Percentiles rank a stretch among this genome's conserved stretches.
Evolutionary conservation across 2,888 invertebrate species (phyloP).

Genomic region (Microplitis manilae): DNA sequence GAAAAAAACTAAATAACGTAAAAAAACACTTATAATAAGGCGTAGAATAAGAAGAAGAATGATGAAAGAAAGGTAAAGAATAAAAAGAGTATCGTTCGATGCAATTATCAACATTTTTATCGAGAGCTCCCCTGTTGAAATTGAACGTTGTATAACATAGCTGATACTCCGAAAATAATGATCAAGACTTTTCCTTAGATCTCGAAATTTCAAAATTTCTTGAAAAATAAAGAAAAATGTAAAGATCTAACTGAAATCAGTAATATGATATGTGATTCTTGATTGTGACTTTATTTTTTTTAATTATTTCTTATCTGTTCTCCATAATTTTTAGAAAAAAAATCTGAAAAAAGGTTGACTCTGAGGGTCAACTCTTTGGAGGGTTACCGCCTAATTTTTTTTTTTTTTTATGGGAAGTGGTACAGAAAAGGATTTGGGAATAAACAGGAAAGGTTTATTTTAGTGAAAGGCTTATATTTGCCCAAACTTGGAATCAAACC

Average conservation of each 20-base stretch:
- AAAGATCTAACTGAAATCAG: background rate
- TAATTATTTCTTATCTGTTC: background rate
- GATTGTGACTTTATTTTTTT: background rate
- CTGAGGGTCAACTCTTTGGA: too few species aligned
- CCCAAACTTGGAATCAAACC: too few species aligned
- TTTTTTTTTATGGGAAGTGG: too few species aligned
- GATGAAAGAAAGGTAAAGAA: constrained; percentile 7
- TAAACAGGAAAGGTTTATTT: too few species aligned
- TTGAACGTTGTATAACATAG: constrained; percentile 25
- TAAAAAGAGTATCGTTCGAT: constrained; percentile 36
- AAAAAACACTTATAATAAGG: constrained; percentile 14
- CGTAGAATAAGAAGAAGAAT: constrained; percentile 13
- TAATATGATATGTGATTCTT: too few species aligned
- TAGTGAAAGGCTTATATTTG: too few species aligned
- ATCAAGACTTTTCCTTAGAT: too few species aligned
- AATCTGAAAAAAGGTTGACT: too few species aligned
- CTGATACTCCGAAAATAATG: background rate
- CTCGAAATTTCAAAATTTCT: background rate
- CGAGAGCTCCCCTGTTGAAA: constrained; percentile 38
- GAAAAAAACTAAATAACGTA: constrained; percentile 25
- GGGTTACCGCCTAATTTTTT: too few species aligned
- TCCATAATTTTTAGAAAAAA: background rate
- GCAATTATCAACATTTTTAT: constrained; percentile 50
- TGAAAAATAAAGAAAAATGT: background rate
- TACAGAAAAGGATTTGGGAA: too few species aligned